Percentiles rank a stretch among this genome's conserved stretches.
Evolutionary conservation across 2,113 vertebrate genomes (phyloP).

Genomic region (Ptyas mucosa): DNA sequence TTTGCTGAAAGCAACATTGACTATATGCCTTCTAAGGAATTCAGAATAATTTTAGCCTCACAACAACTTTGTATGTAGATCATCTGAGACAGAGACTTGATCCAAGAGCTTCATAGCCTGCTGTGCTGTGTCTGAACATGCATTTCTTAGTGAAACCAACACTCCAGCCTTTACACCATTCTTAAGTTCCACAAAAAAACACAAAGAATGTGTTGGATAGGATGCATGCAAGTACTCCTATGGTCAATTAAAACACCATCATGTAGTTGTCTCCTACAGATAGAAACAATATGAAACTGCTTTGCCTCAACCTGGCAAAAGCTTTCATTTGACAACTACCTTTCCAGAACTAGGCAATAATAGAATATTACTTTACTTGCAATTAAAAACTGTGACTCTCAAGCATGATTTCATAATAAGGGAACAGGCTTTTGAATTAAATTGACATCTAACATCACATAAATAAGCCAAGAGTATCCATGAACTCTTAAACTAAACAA

Average conservation of each 20-base stretch:
- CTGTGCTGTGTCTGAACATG: neutral
- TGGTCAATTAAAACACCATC: neutral
- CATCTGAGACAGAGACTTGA: neutral
- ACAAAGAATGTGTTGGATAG: neutral
- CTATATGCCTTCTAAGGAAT: neutral
- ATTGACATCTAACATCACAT: fast-evolving
- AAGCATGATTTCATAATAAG: fast-evolving
- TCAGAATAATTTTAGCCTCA: neutral
- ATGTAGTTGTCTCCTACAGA: neutral
- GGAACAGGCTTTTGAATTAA: neutral
- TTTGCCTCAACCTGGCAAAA: fast-evolving
- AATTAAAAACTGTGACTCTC: neutral
- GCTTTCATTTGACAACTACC: neutral
- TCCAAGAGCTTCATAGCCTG: too few species aligned
- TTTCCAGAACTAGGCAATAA: neutral
- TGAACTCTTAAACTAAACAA: neutral
- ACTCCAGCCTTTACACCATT: neutral
- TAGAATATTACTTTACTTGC: fast-evolving
- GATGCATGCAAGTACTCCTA: neutral
- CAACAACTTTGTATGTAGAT: neutral
- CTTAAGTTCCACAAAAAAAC: neutral
- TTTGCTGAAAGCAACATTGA: neutral
- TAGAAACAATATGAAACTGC: neutral
- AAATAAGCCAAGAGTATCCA: neutral
- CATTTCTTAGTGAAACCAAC: neutral